phyloP scores from a whole-genome alignment of 2,113 vertebrate genomes.

The Pipra filicauda region DNA sequence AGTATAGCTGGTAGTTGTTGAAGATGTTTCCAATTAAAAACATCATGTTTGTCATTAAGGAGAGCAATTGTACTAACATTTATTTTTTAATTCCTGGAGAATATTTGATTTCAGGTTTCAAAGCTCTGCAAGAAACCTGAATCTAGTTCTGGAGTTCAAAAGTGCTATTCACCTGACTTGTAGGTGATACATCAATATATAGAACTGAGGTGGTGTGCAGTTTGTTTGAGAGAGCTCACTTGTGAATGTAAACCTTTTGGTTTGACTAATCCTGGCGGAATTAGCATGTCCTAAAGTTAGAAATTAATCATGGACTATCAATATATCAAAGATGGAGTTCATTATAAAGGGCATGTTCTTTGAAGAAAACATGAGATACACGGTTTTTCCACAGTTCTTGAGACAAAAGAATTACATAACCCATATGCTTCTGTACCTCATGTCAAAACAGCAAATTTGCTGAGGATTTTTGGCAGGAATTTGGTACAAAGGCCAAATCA shows the following conservation, averaged over 20 bases:
- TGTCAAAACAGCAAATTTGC: not conserved
- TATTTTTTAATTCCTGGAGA: not conserved
- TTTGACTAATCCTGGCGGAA: not conserved
- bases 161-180: not conserved
- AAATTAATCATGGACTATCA: not conserved
- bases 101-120: not conserved
- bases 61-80: not conserved
- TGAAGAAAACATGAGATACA: not conserved
- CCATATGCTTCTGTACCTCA: not conserved
- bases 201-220: rapidly evolving
- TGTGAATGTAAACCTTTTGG: not conserved
- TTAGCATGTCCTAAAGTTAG: not conserved
- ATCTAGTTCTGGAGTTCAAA: not conserved
- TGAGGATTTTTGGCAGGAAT: not conserved
- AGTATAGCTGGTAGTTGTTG: not conserved
- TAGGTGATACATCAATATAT: not conserved
- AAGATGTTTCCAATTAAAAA: not conserved
- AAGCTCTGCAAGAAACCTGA: not conserved
- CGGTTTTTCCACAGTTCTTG: not conserved
- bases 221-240: not conserved
- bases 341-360: not conserved
- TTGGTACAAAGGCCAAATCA: not conserved
- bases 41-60: not conserved
- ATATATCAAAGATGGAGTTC: not conserved
- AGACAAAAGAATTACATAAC: not conserved